Percentiles rank a stretch among this genome's conserved stretches.
phyloP scores from a whole-genome alignment of 2,888 invertebrate genomes.

The Dasypogon diadema region DNA sequence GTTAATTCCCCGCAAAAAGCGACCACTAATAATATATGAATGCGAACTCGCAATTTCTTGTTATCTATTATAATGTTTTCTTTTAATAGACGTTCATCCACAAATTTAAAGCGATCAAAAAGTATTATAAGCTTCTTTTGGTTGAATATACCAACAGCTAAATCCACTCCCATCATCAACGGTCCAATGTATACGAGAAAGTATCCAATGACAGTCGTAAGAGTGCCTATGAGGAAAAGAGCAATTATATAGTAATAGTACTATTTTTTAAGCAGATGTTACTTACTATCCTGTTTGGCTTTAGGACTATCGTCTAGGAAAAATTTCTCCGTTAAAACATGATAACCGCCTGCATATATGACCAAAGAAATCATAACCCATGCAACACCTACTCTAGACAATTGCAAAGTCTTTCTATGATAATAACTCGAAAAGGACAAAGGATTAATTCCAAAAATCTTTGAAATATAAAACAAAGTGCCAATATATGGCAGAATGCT shows the following conservation, averaged over 20 bases:
- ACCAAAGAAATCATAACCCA: constrained; percentile 34
- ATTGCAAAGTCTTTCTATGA: constrained; percentile 44
- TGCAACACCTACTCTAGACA: constrained; percentile 48
- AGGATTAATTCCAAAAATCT: constrained; percentile 52
- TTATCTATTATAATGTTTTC: constrained; percentile 64
- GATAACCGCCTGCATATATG: constrained; percentile 35
- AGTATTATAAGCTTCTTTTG: constrained; percentile 63
- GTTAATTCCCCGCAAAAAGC: constrained; percentile 62
- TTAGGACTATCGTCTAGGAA: not conserved
- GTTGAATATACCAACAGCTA: constrained; percentile 64
- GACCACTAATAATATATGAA: constrained; percentile 62
- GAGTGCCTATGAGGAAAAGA: constrained; percentile 63
- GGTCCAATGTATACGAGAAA: constrained; percentile 67
- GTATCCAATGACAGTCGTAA: constrained; percentile 67
- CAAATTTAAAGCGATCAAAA: constrained; percentile 64
- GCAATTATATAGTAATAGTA: too few species aligned
- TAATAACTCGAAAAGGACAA: constrained; percentile 50
- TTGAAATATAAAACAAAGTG: constrained; percentile 53
- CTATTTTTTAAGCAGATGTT: too few species aligned
- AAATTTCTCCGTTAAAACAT: constrained; percentile 31
- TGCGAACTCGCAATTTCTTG: constrained; percentile 59
- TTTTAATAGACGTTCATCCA: constrained; percentile 64
- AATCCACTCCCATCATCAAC: constrained; percentile 67
- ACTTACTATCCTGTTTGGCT: constrained; percentile 8
- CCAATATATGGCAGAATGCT: constrained; percentile 17